Percentiles rank a stretch among this genome's conserved stretches.
phyloP scores from a whole-genome alignment of 2,888 invertebrate genomes.

The Luperina testacea region DNA sequence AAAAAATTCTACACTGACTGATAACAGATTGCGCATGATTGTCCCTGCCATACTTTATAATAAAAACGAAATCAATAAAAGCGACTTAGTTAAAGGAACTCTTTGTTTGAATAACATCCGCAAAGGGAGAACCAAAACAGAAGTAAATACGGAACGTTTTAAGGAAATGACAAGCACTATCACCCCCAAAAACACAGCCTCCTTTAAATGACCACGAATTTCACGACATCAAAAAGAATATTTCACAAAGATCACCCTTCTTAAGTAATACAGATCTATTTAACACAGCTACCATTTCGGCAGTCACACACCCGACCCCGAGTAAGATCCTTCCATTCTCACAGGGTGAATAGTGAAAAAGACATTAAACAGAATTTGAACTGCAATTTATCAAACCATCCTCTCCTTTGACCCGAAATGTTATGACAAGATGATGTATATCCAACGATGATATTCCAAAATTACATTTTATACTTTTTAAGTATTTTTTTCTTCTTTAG shows the following conservation, averaged over 20 bases:
- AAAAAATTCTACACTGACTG: no score
- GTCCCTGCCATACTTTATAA: not conserved
- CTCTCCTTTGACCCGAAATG: constrained; percentile 87
- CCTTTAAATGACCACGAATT: constrained; percentile 5
- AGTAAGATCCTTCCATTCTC: constrained; percentile 80
- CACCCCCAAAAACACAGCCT: constrained; percentile 2
- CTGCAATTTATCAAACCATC: constrained; percentile 89
- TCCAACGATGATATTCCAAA: constrained; percentile 86
- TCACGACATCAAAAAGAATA: constrained; percentile 31
- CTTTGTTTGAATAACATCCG: not conserved
- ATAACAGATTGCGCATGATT: no score
- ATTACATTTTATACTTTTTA: constrained; percentile 78
- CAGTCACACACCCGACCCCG: constrained; percentile 73
- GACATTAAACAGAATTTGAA: constrained; percentile 89
- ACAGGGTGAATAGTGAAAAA: constrained; percentile 85
- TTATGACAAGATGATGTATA: constrained; percentile 90
- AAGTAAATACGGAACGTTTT: not conserved
- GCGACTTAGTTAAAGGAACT: not conserved
- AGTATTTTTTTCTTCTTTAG: constrained; percentile 74
- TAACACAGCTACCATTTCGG: constrained; percentile 61
- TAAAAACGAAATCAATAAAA: not conserved
- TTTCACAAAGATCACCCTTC: constrained; percentile 48
- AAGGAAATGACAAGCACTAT: not conserved
- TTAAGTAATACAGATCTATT: constrained; percentile 66
- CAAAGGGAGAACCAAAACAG: not conserved